These are phyloP conservation scores for Brotula barbata DNA, from an alignment of 2,797 vertebrate species.

Conservation along the genomic window DNA sequence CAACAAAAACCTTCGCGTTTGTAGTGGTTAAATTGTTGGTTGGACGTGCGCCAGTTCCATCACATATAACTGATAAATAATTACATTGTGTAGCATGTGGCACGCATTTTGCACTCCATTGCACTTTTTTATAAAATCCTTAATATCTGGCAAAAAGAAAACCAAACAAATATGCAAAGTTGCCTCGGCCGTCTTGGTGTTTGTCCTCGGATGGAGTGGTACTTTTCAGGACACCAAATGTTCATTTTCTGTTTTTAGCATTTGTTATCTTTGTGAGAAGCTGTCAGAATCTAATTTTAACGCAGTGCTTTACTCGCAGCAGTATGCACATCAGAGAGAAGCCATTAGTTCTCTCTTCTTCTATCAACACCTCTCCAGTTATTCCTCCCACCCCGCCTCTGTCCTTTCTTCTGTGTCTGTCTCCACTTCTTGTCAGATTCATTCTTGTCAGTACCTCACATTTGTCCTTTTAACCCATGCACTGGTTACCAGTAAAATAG, in stretches of 20 bases:
- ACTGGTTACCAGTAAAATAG: no score
- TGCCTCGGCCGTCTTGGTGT: neutral
- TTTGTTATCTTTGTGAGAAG: neutral
- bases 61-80: conserved; percentile 5
- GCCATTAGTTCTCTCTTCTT: conserved; percentile 24
- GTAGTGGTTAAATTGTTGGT: conserved; percentile 11
- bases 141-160: neutral
- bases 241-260: neutral
- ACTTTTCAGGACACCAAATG: neutral
- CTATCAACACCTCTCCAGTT: conserved; percentile 32
- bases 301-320: conserved; percentile 16
- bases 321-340: conserved; percentile 42
- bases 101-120: neutral
- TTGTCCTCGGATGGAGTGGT: neutral
- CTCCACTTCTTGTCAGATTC: conserved; percentile 52
- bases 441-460: conserved; percentile 44
- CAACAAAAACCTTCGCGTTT: conserved; percentile 29
- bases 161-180: neutral
- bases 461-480: conserved; percentile 27
- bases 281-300: conserved; percentile 30
- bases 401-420: conserved; percentile 11
- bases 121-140: neutral
- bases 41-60: neutral
- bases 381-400: conserved; percentile 11
- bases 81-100: conserved; percentile 15